A percentile compares a stretch with the other conserved stretches of the same genome.
These are phyloP conservation scores for Gymnosoma rotundatum DNA, from an alignment of 2,888 invertebrate genomes.

Conservation along the genomic window DNA sequence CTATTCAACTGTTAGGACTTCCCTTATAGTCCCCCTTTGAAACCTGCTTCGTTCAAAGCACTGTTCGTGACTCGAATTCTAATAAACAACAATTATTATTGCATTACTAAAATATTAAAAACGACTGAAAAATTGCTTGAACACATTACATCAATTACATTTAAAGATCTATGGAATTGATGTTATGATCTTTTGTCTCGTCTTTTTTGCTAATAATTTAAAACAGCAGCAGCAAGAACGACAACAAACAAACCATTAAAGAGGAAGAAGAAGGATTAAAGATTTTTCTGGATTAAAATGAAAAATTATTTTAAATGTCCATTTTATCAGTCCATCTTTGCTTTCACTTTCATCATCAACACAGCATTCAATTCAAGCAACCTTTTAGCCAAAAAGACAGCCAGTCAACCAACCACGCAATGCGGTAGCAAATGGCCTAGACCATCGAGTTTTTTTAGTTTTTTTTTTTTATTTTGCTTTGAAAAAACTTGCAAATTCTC, in stretches of 20 bases:
- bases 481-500: background rate
- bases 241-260: slow-evolving; percentile 18
- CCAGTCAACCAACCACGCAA: slow-evolving; percentile 54
- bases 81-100: too few species aligned
- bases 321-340: slow-evolving; percentile 60
- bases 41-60: too few species aligned
- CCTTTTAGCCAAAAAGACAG: slow-evolving; percentile 45
- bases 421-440: slow-evolving; percentile 67
- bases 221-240: slow-evolving; percentile 1
- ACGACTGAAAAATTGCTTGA: background rate
- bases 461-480: background rate
- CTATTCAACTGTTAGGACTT: too few species aligned
- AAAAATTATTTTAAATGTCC: slow-evolving; percentile 61
- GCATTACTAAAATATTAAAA: background rate
- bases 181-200: too few species aligned
- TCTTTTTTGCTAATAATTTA: slow-evolving; percentile 37
- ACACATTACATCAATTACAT: slow-evolving; percentile 8
- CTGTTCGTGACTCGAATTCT: too few species aligned
- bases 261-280: slow-evolving; percentile 28
- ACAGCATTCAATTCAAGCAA: slow-evolving; percentile 29
- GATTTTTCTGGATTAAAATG: slow-evolving; percentile 44
- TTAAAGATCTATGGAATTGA: background rate
- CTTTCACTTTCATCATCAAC: slow-evolving; percentile 62
- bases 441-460: slow-evolving; percentile 46
- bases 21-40: too few species aligned